Evolutionary conservation across 1,140 invertebrate species (phyloP).

Genomic region (Nymphalis io): DNA sequence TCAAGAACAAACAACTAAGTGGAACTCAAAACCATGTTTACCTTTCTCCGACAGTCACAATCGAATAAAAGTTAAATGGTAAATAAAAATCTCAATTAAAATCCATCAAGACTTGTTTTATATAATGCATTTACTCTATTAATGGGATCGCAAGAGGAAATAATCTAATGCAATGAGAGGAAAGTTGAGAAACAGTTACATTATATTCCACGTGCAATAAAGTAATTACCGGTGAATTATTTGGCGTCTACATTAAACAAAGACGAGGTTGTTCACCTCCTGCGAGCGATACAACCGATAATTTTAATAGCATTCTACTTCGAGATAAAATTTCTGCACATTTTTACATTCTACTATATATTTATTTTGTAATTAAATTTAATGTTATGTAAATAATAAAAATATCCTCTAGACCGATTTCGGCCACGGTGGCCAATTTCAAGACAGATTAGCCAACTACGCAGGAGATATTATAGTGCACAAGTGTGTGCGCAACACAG

Average conservation of each 20-base stretch:
- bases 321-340: slow-evolving; percentile 25
- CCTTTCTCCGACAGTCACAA: too few relatives aligned
- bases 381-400: too few relatives aligned
- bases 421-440: too few relatives aligned
- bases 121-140: background rate
- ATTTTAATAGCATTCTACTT: slow-evolving; percentile 43
- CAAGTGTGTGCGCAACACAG: too few relatives aligned
- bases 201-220: slow-evolving; percentile 35
- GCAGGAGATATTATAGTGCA: too few relatives aligned
- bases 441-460: too few relatives aligned
- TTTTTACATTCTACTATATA: background rate
- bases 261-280: slow-evolving; percentile 36
- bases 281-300: slow-evolving; percentile 41
- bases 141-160: background rate
- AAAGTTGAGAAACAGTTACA: slow-evolving; percentile 25
- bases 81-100: background rate
- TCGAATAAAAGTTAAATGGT: too few relatives aligned
- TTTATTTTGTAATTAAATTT: too few relatives aligned
- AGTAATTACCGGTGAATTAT: slow-evolving; percentile 36
- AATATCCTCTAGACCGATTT: too few relatives aligned
- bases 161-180: background rate
- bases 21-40: too few relatives aligned
- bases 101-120: background rate
- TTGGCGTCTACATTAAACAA: slow-evolving; percentile 37
- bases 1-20: too few relatives aligned